Evolutionary conservation across 2,797 vertebrate genomes (phyloP).

Genomic region (Pampus argenteus): DNA sequence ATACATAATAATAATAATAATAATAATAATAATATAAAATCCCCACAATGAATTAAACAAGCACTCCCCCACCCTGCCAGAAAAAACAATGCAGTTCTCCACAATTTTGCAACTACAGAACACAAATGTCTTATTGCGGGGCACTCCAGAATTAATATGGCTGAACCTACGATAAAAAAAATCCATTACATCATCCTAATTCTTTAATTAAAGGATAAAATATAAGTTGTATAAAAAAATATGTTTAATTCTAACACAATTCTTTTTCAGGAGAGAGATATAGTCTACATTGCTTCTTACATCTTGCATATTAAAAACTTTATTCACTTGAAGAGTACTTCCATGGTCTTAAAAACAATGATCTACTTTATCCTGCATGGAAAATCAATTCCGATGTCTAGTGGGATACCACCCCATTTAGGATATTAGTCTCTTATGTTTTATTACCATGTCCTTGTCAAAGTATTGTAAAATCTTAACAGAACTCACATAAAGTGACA

Average conservation of each 20-base stretch:
- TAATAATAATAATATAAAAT: too few relatives aligned
- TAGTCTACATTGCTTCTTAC: conserved; percentile 17
- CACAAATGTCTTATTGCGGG: background rate
- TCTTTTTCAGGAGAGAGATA: conserved; percentile 22
- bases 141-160: conserved; percentile 13
- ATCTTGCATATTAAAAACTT: conserved; percentile 46
- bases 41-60: background rate
- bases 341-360: conserved; percentile 25
- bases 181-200: background rate
- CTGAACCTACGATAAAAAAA: conserved; percentile 10
- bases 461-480: background rate
- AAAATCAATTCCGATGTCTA: conserved; percentile 58
- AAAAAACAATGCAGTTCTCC: background rate
- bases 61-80: too few relatives aligned
- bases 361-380: conserved; percentile 28
- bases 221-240: background rate
- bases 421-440: conserved; percentile 4
- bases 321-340: conserved; percentile 29
- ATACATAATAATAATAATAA: too few relatives aligned
- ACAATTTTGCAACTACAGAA: conserved; percentile 12
- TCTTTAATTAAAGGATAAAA: conserved; percentile 5
- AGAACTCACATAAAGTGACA: background rate
- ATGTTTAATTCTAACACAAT: background rate
- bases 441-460: background rate
- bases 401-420: conserved; percentile 13